phyloP scores from a whole-genome alignment of 2,113 vertebrate genomes.

The Anguilla japonica region DNA sequence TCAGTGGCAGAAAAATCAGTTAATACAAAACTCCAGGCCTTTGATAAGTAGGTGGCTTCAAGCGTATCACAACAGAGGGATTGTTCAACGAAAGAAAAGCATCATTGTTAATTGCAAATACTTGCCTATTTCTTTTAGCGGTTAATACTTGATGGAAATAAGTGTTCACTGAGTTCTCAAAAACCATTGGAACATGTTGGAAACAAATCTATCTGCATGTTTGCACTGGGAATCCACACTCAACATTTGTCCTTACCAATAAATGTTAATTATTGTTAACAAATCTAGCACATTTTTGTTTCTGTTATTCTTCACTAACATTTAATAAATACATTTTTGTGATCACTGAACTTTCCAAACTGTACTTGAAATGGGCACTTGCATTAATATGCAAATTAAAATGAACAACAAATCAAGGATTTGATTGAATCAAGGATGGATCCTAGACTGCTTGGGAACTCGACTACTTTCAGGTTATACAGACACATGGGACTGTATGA shows the following conservation, averaged over 20 bases:
- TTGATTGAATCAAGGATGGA: neutral
- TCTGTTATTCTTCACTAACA: neutral
- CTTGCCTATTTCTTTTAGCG: neutral
- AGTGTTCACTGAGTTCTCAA: neutral
- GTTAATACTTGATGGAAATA: neutral
- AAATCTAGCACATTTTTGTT: neutral
- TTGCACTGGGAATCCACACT: neutral
- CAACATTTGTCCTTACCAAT: neutral
- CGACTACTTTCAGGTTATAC: neutral
- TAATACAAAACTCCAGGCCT: neutral
- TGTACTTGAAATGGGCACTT: neutral
- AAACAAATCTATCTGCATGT: neutral
- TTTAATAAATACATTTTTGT: neutral
- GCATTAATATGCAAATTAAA: neutral
- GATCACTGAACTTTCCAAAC: neutral
- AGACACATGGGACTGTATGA: constrained; percentile 23
- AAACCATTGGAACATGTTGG: neutral
- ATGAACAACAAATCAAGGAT: neutral
- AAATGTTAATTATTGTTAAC: neutral
- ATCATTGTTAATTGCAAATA: constrained; percentile 8
- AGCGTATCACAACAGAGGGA: neutral
- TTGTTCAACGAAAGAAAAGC: constrained; percentile 21
- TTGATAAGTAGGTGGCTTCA: constrained; percentile 11
- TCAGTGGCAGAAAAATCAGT: neutral
- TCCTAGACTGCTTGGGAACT: neutral